Base-by-base conservation (phyloP, 2,113 vertebrate species). In the Columba janthina region DNA sequence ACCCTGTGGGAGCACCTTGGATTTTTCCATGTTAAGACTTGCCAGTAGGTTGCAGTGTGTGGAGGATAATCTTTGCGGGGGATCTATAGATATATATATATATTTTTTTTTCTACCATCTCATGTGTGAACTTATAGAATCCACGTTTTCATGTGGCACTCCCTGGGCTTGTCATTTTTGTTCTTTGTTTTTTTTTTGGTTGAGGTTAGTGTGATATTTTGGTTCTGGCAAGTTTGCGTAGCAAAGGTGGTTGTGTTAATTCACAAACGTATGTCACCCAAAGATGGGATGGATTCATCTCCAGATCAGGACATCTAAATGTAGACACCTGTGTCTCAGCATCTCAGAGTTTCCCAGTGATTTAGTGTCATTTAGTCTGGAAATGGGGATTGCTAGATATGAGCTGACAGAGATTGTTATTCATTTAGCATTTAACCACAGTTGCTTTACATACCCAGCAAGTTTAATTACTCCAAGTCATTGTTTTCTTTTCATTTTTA, bases 41-140 rank as follows among this genome's bases (percentile, higher is more conserved):
- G 14, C 3, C 36, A 61, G 26, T 48, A 31, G 44, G 31, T 65
- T 72, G 44, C 26, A n/a, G 18, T 31, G 20, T 2, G 1, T 42
- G 38, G 54, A 67, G 15, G 34, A 17, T 50, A 13, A 25, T 22
- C n/a, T 84, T 70, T 36, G 18, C 5, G 6, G 21, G 40, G 16
- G 11, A 71, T 83, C 44, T 77, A 54, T 64, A 79, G 78, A 31
- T 67, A 11, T 58, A 40, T 40, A 40, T 40, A 31, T 67, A 9
- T 44, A 6, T 2, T 17, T 13, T 40, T 72, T 46, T 16, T 34
- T 22, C 48, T 10, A 58, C 11, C 4, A 5, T 78, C 21, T 54
- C 0, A 0, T 58, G 7, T 51, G 12, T 7, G 54, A n/a, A 36
- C 4, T 51, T 81, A 9, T 1, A 44, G 64, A 84, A 50, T 62